These are phyloP conservation scores for Globia sparganii DNA, from an alignment of 2,888 invertebrate species.

Conservation along the genomic window DNA sequence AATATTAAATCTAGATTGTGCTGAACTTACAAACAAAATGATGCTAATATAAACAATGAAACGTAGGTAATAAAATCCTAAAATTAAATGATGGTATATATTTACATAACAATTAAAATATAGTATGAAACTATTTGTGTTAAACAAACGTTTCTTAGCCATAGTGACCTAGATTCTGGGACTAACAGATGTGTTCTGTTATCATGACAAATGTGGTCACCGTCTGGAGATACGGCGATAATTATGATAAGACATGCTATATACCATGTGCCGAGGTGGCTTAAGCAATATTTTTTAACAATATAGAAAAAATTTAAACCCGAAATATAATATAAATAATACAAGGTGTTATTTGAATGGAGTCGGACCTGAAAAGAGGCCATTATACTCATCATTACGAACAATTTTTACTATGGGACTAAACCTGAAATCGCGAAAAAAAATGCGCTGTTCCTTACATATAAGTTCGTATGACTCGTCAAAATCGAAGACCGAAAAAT, in stretches of 20 bases:
- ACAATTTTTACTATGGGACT: too few relatives aligned
- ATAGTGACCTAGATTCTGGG: slow-evolving; percentile 53
- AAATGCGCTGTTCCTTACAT: too few relatives aligned
- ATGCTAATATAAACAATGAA: not conserved
- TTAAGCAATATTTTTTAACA: not conserved
- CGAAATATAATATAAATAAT: not conserved
- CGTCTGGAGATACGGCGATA: slow-evolving; percentile 43
- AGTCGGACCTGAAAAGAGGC: too few relatives aligned
- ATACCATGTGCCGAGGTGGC: not conserved
- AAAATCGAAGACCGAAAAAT: too few relatives aligned
- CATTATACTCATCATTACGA: too few relatives aligned
- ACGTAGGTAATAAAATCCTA: not conserved
- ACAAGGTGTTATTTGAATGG: too few relatives aligned
- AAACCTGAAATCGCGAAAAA: too few relatives aligned
- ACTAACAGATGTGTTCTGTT: slow-evolving; percentile 40
- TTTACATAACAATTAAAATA: slow-evolving; percentile 8
- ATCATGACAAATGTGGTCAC: slow-evolving; percentile 50
- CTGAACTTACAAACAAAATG: not conserved
- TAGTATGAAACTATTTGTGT: slow-evolving; percentile 26
- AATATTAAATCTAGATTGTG: too few relatives aligned
- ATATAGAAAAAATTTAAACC: not conserved
- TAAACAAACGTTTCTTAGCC: slow-evolving; percentile 13
- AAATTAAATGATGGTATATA: not conserved
- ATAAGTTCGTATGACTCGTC: too few relatives aligned
- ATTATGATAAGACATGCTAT: slow-evolving; percentile 33